Evolutionary conservation across 2,113 vertebrate genomes (phyloP), one percentile per base, ranked within the genome.

Genomic region (Scomber colias): DNA sequence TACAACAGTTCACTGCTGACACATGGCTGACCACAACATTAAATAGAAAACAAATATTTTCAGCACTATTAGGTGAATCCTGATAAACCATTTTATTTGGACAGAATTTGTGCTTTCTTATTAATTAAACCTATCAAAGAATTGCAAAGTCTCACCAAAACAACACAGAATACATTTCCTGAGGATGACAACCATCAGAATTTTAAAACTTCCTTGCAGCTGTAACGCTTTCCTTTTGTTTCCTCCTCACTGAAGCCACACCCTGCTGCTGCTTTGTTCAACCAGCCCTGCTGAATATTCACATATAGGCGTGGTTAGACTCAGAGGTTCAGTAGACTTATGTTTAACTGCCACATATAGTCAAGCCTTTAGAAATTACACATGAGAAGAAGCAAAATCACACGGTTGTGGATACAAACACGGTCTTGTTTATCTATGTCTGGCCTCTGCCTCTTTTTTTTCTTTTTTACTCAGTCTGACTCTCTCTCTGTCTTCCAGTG

Each of bases 191-290:
- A n/a, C 6, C 21, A 15, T 61, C 11, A 75, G 40, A 79, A 66
- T 73, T 55, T 76, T 15, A 44, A 79, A 76, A 68, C 69, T 84
- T 77, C 82, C 16, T 45, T 65, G 71, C 31, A 53, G 65, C 30
- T 81, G 46, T 31, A 48, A 55, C 10, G 54, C 69, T 69, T 44
- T 57, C 66, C 82, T 87, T 90, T 90, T 88, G 88, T 90, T 84
- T 75, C 44, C 49, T 60, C 51, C 40, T 71, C 5, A 9, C 21
- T 75, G 63, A 85, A 84, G 77, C 90, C 89, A 86, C 89, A 87
- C 92, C 92, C 91, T 81, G 81, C 81, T 74, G 83, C 73, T 57
- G 85, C 90, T 92, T 92, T 90, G 91, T 91, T 85, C 77, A 11
- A 31, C n/a, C 85, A 57, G 70, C 69, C 5, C 82, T 46, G 35